phyloP scores from a whole-genome alignment of 1,140 invertebrate species.

The Lysiphlebus fabarum region DNA sequence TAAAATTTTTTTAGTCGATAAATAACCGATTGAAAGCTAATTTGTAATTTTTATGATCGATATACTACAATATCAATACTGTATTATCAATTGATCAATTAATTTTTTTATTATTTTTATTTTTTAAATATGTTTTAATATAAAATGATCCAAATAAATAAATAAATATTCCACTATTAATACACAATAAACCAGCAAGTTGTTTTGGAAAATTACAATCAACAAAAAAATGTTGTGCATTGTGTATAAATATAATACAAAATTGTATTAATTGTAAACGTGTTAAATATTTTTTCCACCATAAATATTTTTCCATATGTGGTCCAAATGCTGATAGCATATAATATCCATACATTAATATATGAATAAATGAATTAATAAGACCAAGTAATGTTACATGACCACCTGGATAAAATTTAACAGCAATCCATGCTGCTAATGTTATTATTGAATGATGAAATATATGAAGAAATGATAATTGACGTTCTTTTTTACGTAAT shows the following conservation, averaged over 20 bases:
- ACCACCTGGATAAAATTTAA: slow-evolving; percentile 75
- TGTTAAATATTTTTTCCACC: slow-evolving; percentile 92
- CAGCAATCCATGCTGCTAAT: slow-evolving; percentile 77
- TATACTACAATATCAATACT: no score
- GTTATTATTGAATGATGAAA: slow-evolving; percentile 74
- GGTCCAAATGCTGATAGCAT: slow-evolving; percentile 78
- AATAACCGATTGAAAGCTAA: background rate
- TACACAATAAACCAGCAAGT: slow-evolving; percentile 65
- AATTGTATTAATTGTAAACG: slow-evolving; percentile 85
- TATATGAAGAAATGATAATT: slow-evolving; percentile 74
- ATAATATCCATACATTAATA: slow-evolving; percentile 85
- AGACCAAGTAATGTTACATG: slow-evolving; percentile 76
- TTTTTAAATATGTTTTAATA: slow-evolving; percentile 64
- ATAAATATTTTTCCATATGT: slow-evolving; percentile 77
- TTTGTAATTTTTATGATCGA: background rate
- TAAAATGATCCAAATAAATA: slow-evolving; percentile 86
- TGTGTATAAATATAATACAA: slow-evolving; percentile 72
- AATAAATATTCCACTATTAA: slow-evolving; percentile 77
- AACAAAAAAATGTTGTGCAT: slow-evolving; percentile 60
- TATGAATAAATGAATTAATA: slow-evolving; percentile 84
- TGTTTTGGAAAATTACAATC: slow-evolving; percentile 67
- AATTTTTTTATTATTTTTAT: slow-evolving; percentile 14
- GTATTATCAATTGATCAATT: slow-evolving; percentile 10
- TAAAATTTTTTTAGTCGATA: background rate
- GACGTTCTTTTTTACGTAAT: slow-evolving; percentile 72